Conservation (phyloP, 2,113 vertebrate species). For the Ceyx margarethae region DNA sequence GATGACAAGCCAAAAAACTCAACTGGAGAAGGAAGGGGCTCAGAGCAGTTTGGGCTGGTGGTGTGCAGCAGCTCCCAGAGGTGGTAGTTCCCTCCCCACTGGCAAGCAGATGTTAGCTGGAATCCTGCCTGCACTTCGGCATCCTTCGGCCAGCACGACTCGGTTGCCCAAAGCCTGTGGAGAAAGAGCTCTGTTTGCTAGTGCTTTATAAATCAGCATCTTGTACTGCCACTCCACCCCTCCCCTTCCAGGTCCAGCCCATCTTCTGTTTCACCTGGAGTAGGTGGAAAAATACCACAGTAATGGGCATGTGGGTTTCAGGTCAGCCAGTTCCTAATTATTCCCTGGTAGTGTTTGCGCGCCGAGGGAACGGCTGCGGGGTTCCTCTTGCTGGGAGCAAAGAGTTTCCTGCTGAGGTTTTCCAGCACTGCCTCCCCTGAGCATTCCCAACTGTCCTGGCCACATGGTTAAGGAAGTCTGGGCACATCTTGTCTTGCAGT, state of each 20-base stretch:
- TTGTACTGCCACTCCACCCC: constrained; percentile 60
- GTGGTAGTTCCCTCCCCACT: background rate
- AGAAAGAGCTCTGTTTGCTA: constrained; percentile 12
- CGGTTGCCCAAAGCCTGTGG: constrained; percentile 57
- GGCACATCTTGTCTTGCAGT: background rate
- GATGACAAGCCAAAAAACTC: background rate
- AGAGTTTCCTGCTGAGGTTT: constrained; percentile 37
- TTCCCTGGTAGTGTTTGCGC: constrained; percentile 62
- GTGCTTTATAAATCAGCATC: constrained; percentile 71
- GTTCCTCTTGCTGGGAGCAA: constrained; percentile 52
- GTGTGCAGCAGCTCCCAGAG: constrained; percentile 1
- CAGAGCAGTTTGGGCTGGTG: background rate
- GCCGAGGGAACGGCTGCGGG: constrained; percentile 19
- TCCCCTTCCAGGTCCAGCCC: constrained; percentile 60
- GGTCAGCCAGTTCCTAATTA: constrained; percentile 73
- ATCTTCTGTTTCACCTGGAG: constrained; percentile 64
- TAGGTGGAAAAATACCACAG: constrained; percentile 73
- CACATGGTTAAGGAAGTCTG: background rate
- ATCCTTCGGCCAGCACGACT: constrained; percentile 59
- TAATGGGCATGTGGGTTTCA: constrained; percentile 69
- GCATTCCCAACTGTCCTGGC: background rate
- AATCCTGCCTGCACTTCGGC: constrained; percentile 41
- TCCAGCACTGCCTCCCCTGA: background rate
- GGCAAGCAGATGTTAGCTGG: constrained; percentile 61
- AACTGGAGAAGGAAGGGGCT: background rate